Evolutionary conservation across 2,113 vertebrate species (phyloP).

Genomic region (Acrocephalus kingi): DNA sequence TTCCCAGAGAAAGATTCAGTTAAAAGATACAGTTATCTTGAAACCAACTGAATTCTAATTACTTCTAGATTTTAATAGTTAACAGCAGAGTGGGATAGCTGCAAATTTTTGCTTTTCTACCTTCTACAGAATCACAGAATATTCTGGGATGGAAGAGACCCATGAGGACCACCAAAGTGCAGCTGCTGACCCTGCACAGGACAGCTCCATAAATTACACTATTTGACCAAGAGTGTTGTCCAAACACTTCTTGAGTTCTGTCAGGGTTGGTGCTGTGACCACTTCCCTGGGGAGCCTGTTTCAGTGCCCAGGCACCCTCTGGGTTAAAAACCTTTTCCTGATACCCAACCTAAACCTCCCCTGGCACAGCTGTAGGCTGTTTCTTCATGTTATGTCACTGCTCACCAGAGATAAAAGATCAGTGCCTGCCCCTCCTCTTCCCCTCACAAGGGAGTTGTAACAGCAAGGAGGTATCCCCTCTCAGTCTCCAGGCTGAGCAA

Average conservation of each 20-base stretch:
- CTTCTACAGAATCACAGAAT: not conserved
- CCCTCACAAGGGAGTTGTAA: fast-evolving
- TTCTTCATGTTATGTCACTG: not conserved
- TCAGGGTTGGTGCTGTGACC: not conserved
- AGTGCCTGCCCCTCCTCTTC: not conserved
- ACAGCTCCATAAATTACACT: not conserved
- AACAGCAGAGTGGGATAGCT: not conserved
- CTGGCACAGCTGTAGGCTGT: fast-evolving
- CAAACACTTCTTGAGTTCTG: not conserved
- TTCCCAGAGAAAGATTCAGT: not conserved
- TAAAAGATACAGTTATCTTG: not conserved
- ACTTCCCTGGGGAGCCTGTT: not conserved
- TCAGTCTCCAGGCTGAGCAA: not conserved
- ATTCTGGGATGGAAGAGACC: not conserved
- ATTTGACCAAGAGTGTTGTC: too few relatives aligned
- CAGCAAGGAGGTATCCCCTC: fast-evolving
- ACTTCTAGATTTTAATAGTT: not conserved
- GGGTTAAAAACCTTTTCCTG: not conserved
- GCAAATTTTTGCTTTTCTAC: not conserved
- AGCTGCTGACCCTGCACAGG: not conserved
- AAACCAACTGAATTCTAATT: not conserved
- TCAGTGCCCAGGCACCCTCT: not conserved
- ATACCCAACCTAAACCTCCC: not conserved
- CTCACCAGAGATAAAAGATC: fast-evolving
- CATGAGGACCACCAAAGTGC: not conserved